phyloP scores from a whole-genome alignment of 2,797 vertebrate species.

The Remorina albescens region DNA sequence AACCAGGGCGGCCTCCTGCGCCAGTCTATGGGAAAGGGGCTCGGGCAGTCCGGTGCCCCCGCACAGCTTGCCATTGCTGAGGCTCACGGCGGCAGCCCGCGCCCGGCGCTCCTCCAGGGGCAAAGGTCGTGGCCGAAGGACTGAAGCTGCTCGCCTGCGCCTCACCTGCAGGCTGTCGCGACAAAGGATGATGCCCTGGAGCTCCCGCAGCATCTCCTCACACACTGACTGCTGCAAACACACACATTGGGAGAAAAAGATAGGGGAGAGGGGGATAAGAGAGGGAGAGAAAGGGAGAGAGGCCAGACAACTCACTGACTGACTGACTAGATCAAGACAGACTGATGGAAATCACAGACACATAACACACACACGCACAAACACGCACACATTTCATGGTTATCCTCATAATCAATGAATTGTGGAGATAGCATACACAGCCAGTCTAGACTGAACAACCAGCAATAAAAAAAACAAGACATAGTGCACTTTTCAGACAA shows the following conservation, averaged over 20 bases:
- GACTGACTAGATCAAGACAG: conserved; percentile 65
- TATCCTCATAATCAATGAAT: conserved; percentile 25
- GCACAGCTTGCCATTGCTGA: conserved; percentile 97
- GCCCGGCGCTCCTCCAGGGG: conserved; percentile 88
- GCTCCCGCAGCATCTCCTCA: conserved; percentile 96
- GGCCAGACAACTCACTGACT: conserved; percentile 81
- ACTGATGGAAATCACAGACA: conserved; percentile 57
- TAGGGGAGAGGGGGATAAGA: conserved; percentile 65
- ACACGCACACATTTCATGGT: conserved; percentile 35
- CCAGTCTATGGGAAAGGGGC: conserved; percentile 95
- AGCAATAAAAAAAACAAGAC: conserved; percentile 13
- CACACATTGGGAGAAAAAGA: conserved; percentile 64
- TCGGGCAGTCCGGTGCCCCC: conserved; percentile 90
- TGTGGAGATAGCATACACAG: conserved; percentile 1
- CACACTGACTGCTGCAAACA: conserved; percentile 92
- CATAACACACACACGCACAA: conserved; percentile 1
- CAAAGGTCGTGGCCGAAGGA: conserved; percentile 85
- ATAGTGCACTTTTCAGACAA: conserved; percentile 26
- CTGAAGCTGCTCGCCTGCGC: conserved; percentile 81
- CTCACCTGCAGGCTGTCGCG: conserved; percentile 92
- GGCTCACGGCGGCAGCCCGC: conserved; percentile 87
- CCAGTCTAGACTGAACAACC: not conserved
- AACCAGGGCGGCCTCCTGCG: conserved; percentile 93
- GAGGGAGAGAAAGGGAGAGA: conserved; percentile 71
- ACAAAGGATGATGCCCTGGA: conserved; percentile 95